phyloP scores from a whole-genome alignment of 2,113 vertebrate species.

The Antennarius striatus region DNA sequence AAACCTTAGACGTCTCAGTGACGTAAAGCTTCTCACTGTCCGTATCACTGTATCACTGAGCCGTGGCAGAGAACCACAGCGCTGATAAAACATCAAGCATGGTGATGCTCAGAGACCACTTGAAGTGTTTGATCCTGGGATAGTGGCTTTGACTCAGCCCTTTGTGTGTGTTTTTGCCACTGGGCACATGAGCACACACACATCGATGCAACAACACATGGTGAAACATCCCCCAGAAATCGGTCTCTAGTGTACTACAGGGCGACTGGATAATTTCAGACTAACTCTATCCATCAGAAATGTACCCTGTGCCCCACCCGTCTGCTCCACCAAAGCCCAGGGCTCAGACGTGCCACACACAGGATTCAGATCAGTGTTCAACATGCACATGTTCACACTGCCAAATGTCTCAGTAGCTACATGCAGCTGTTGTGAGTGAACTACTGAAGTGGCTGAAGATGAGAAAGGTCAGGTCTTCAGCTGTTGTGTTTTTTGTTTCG shows the following conservation, averaged over 20 bases:
- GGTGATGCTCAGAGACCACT: constrained; percentile 51
- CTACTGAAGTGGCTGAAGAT: constrained; percentile 50
- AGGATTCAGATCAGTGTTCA: constrained; percentile 46
- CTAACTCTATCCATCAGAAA: constrained; percentile 53
- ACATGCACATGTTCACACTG: constrained; percentile 50
- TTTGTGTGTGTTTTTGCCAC: constrained; percentile 43
- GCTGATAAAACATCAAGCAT: constrained; percentile 60
- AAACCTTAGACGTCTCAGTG: constrained; percentile 9
- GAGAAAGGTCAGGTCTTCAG: constrained; percentile 24
- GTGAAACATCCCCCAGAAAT: constrained; percentile 49
- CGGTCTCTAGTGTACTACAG: constrained; percentile 38
- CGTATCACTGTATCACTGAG: constrained; percentile 40
- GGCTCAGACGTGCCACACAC: constrained; percentile 65
- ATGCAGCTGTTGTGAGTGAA: constrained; percentile 62
- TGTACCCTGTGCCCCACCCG: constrained; percentile 19
- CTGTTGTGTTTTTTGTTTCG: not conserved
- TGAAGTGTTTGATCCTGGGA: constrained; percentile 65
- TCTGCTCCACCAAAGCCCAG: constrained; percentile 51
- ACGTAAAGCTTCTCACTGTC: constrained; percentile 17
- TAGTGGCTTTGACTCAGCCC: constrained; percentile 59
- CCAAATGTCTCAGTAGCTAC: constrained; percentile 45
- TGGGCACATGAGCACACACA: constrained; percentile 31
- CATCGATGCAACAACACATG: constrained; percentile 9
- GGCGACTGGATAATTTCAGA: constrained; percentile 67
- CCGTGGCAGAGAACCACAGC: constrained; percentile 35